Evolutionary conservation across 37 sponge, comb jelly and placozoan species (phyloP).

Genomic region (Dysidea cf. avara): DNA sequence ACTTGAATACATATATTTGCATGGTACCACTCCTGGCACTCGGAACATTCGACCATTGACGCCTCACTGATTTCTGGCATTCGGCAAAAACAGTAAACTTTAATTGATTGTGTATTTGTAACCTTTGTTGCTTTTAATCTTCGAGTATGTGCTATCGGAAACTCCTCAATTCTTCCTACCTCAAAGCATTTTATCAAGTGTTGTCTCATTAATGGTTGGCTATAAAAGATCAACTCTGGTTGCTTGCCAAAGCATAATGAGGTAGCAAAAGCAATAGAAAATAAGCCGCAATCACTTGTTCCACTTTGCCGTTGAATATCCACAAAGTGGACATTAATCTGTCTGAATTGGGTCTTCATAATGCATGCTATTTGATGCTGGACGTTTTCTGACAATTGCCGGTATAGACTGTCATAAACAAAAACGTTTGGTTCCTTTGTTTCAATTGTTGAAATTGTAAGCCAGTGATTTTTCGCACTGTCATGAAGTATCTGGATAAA

Average conservation of each 20-base stretch:
- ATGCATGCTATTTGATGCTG: conserved; percentile 16
- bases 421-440: conserved; percentile 3
- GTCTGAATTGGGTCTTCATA: neutral
- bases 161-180: neutral
- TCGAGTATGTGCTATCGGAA: neutral
- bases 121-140: too few relatives aligned
- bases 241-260: conserved; percentile 10
- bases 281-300: conserved; percentile 3
- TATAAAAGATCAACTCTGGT: neutral
- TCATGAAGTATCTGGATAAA: conserved; percentile 16
- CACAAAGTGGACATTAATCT: neutral
- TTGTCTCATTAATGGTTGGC: conserved; percentile 1
- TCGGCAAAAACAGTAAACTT: conserved; percentile 10
- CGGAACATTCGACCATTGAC: neutral
- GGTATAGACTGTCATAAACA: conserved; percentile 18
- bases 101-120: neutral
- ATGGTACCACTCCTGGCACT: conserved; percentile 11
- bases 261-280: conserved; percentile 1
- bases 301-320: conserved; percentile 15
- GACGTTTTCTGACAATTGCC: neutral
- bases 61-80: neutral
- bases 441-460: conserved; percentile 6
- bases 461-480: neutral
- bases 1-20: conserved; percentile 12
- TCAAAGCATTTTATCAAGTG: conserved; percentile 7